phyloP scores from a whole-genome alignment of 2,797 vertebrate species.

The Spondyliosoma cantharus region DNA sequence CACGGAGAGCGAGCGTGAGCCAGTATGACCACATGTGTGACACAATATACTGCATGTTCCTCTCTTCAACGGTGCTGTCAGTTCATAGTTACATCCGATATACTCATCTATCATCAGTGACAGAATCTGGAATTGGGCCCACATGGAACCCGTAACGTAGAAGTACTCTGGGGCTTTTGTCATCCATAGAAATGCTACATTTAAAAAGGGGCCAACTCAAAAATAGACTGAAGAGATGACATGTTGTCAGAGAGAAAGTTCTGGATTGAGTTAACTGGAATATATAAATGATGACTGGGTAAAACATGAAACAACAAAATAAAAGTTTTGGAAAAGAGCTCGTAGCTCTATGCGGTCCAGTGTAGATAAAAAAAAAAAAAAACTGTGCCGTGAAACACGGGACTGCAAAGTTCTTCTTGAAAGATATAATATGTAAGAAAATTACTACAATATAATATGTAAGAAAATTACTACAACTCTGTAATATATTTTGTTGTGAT shows the following conservation, averaged over 20 bases:
- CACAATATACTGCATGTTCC: constrained; percentile 8
- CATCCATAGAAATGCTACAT: background rate
- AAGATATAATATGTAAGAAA: too few relatives aligned
- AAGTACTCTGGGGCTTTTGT: background rate
- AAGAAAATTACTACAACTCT: too few relatives aligned
- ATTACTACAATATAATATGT: too few relatives aligned
- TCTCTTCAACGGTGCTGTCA: constrained; percentile 19
- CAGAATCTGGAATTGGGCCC: background rate
- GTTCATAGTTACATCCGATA: background rate
- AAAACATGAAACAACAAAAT: constrained; percentile 37
- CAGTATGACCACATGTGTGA: constrained; percentile 23
- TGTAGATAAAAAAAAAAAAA: too few relatives aligned
- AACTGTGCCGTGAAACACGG: too few relatives aligned
- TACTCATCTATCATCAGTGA: background rate
- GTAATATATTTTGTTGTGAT: too few relatives aligned
- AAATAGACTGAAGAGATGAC: constrained; percentile 22
- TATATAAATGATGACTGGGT: background rate
- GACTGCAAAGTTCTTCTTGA: too few relatives aligned
- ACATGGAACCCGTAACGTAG: constrained; percentile 17
- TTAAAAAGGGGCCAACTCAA: constrained; percentile 22
- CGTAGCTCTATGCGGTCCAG: too few relatives aligned
- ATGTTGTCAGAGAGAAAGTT: constrained; percentile 14
- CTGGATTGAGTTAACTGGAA: constrained; percentile 42
- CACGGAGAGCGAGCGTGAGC: background rate
- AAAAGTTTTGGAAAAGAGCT: constrained; percentile 25